A percentile compares a stretch with the other conserved stretches of the same genome.
Conservation (phyloP, 2,113 vertebrate genomes). For the Tachycineta bicolor region DNA sequence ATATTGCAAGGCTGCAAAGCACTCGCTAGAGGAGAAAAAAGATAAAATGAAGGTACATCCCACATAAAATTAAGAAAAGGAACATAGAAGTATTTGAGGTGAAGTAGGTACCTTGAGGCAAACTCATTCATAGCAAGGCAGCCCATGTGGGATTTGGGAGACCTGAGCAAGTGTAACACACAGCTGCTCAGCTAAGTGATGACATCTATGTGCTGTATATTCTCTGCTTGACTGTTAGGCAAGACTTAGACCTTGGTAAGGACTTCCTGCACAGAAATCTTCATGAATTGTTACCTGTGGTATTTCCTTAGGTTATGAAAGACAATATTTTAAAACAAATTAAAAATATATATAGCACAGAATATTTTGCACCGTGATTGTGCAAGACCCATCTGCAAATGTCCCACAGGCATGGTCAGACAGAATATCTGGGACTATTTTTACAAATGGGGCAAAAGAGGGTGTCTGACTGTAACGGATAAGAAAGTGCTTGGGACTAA, state of each 20-base stretch:
- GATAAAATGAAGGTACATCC: not conserved
- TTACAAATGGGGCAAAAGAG: not conserved
- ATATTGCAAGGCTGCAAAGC: not conserved
- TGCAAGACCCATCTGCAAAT: not conserved
- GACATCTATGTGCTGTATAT: not conserved
- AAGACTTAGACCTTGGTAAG: not conserved
- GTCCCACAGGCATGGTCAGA: not conserved
- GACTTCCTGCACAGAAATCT: not conserved
- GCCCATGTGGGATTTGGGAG: not conserved
- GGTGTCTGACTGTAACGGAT: not conserved
- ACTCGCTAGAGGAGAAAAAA: not conserved
- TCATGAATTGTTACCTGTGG: not conserved
- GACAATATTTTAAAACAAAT: not conserved
- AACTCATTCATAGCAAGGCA: not conserved
- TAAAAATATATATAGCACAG: not conserved
- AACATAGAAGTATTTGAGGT: not conserved
- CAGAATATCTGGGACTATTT: not conserved
- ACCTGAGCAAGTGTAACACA: not conserved
- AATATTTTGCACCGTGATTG: not conserved
- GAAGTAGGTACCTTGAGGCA: not conserved
- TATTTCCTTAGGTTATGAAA: not conserved
- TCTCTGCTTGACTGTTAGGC: not conserved
- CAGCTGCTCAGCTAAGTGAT: not conserved
- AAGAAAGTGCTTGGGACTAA: conserved; percentile 49
- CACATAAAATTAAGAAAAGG: not conserved